Percentiles rank a stretch among this genome's conserved stretches.
phyloP scores from a whole-genome alignment of 2,113 vertebrate genomes.

The Elephas maximus region DNA sequence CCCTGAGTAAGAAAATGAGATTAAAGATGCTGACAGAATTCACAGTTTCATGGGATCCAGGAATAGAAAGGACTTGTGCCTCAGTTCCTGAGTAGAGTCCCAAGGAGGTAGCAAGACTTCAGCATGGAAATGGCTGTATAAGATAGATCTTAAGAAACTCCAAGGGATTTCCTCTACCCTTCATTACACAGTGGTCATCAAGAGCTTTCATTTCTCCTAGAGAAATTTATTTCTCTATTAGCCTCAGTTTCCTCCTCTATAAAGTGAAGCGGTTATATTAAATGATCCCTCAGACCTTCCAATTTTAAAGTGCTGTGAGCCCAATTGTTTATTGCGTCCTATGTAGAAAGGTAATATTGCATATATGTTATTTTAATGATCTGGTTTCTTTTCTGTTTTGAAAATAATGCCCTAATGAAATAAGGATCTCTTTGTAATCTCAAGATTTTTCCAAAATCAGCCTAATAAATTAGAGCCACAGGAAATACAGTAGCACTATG shows the following conservation, averaged over 20 bases:
- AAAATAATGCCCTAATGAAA: background rate
- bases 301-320: background rate
- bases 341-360: background rate
- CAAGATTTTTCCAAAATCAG: background rate
- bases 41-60: background rate
- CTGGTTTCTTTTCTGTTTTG: background rate
- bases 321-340: background rate
- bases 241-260: background rate
- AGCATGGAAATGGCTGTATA: background rate
- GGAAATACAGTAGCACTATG: background rate
- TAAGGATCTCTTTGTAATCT: background rate
- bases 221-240: background rate
- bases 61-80: accelerated
- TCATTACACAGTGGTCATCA: accelerated
- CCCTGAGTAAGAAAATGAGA: background rate
- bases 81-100: accelerated
- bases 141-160: background rate
- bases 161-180: too few species aligned
- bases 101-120: accelerated
- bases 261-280: background rate
- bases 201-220: background rate
- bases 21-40: too few species aligned
- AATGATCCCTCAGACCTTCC: background rate
- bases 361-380: background rate
- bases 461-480: background rate